Conservation (phyloP, 1,140 invertebrate genomes). For the Dendrolimus kikuchii region DNA sequence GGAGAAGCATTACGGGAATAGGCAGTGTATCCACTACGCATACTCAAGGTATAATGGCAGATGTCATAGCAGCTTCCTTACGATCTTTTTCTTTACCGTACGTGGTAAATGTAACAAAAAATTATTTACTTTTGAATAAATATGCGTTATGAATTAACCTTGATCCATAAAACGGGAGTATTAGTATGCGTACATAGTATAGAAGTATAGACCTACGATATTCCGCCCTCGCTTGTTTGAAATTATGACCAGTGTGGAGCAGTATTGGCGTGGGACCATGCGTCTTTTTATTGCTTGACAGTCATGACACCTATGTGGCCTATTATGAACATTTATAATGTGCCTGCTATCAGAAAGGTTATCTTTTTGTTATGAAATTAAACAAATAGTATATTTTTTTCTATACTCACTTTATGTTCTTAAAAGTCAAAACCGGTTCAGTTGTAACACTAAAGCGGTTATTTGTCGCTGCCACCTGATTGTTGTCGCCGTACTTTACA, state of each 20-base stretch:
- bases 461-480: constrained; percentile 13
- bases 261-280: constrained; percentile 24
- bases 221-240: constrained; percentile 17
- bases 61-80: too few species aligned
- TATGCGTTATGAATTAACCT: too few species aligned
- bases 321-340: constrained; percentile 11
- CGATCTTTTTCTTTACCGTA: too few species aligned
- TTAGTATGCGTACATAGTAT: too few species aligned
- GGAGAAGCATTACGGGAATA: too few species aligned
- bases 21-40: too few species aligned
- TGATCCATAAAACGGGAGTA: too few species aligned
- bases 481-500: constrained; percentile 16
- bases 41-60: too few species aligned
- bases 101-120: too few species aligned
- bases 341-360: constrained; percentile 20
- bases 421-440: background rate
- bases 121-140: too few species aligned
- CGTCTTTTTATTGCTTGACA: constrained; percentile 16
- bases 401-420: too few species aligned
- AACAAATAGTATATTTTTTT: too few species aligned
- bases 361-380: constrained; percentile 4
- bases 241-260: constrained; percentile 14
- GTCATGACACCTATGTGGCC: constrained; percentile 20
- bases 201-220: constrained; percentile 16
- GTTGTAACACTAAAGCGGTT: background rate